Evolutionary conservation across 2,113 vertebrate genomes (phyloP), one percentile per base, ranked within the genome.

Genomic region (Protomyctophum bolini): DNA sequence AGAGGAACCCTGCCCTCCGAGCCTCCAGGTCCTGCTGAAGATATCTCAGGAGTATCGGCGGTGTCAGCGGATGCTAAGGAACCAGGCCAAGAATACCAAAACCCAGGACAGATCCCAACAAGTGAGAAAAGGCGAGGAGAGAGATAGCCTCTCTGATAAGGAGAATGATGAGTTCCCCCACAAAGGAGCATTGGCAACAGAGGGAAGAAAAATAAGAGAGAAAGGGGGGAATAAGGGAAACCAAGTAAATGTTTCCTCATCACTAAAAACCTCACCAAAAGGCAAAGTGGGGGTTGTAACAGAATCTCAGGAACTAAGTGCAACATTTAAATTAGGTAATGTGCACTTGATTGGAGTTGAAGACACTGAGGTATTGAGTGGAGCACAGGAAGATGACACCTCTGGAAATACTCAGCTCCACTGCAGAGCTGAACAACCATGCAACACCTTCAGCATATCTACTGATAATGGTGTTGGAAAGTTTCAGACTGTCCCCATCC

Each of bases 21-120:
- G 90, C 68, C 91, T 94, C 33, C 93, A 94, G 78, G 90, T 83
- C 65, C 77, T 94, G 59, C 72, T 94, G 12, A 92, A 91, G 83
- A 92, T 90, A 82, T 94, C 93, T 68, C 92, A 92, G 80, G 92
- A 92, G 79, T 91, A 91, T 58, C 85, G 90, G 49, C 79, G 70
- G 46, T 79, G 65, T 50, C 93, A 93, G 77, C 76, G 88, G 12
- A 83, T 89, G 65, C 83, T 91, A 45, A 90, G 88, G 79, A 88
- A 77, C 84, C 89, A 85, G 76, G 66, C 87, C 66, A 91, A 80
- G 80, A 80, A 52, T 64, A 45, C 68, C 52, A 81, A 85, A 86
- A 60, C 76, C 33, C 84, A 86, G 68, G 81, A 83, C 72, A 74
- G 72, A 68, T 71, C 67, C 58, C 80, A 78, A 72, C 79, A 81